Evolutionary conservation across 2,888 invertebrate species (phyloP).

Genomic region (Meiosimyza decipiens): DNA sequence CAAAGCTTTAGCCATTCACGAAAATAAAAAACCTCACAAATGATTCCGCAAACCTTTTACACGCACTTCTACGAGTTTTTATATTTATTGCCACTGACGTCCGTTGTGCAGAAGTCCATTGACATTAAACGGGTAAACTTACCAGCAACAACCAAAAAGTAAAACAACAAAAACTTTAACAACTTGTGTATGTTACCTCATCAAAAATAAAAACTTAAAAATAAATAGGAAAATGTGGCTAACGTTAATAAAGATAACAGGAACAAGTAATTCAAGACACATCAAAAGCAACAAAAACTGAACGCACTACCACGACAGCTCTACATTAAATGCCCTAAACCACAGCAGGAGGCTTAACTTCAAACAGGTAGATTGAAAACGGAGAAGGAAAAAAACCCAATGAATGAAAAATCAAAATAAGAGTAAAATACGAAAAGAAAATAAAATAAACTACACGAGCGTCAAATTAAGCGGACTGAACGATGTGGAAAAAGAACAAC

Average conservation of each 20-base stretch:
- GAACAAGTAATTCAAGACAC: slow-evolving; percentile 22
- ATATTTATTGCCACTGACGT: slow-evolving; percentile 31
- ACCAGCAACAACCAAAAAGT: not conserved
- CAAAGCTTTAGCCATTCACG: too few species aligned
- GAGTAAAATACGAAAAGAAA: not conserved
- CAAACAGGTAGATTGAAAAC: not conserved
- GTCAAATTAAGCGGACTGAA: not conserved
- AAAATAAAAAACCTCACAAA: too few species aligned
- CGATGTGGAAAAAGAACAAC: not conserved
- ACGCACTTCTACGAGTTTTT: too few species aligned
- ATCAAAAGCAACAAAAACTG: slow-evolving; percentile 7
- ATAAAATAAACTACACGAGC: slow-evolving; percentile 12
- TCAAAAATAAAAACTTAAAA: not conserved
- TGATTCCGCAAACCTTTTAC: too few species aligned
- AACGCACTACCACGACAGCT: not conserved
- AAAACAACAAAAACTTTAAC: not conserved
- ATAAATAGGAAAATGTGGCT: not conserved
- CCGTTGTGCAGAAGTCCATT: slow-evolving; percentile 61
- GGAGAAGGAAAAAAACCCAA: not conserved
- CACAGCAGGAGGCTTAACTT: not conserved
- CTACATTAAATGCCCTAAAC: slow-evolving; percentile 5
- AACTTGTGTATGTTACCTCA: too few species aligned
- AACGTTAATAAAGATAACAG: slow-evolving; percentile 20
- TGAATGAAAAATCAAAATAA: not conserved
- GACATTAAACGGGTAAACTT: slow-evolving; percentile 53